Percentiles rank a stretch among this genome's conserved stretches.
These are phyloP conservation scores for Platypus cylindrus DNA, from an alignment of 2,888 invertebrate species.

Conservation along the genomic window DNA sequence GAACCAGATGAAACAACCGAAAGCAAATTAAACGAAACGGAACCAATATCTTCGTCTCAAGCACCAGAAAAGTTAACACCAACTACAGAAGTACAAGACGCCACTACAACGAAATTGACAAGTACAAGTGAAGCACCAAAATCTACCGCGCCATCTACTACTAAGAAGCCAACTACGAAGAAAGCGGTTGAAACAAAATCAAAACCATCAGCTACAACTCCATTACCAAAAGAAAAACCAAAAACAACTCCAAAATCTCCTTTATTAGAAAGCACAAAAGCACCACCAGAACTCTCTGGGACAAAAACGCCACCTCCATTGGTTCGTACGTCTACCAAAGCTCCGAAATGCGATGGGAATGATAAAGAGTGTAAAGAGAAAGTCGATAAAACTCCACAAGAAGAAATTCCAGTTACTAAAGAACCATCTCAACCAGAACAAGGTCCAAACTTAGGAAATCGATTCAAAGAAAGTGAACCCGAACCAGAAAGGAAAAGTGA, in stretches of 20 bases:
- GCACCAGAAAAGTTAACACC: conserved; percentile 5
- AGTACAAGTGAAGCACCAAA: conserved; percentile 4
- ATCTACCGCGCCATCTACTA: conserved; percentile 3
- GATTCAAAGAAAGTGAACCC: conserved; percentile 10
- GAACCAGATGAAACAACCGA: background rate
- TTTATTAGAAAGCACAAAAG: background rate
- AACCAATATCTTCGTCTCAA: conserved; percentile 2
- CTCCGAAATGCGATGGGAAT: too few species aligned
- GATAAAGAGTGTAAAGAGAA: too few species aligned
- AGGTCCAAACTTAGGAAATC: conserved; percentile 2
- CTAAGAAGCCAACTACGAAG: conserved; percentile 4
- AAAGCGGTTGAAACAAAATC: conserved; percentile 4
- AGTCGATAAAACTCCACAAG: too few species aligned
- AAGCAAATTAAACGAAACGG: background rate
- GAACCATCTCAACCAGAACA: conserved; percentile 2
- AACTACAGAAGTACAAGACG: conserved; percentile 5
- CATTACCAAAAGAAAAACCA: conserved; percentile 4
- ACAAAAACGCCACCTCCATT: too few species aligned
- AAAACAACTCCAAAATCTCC: conserved; percentile 4
- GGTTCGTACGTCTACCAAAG: too few species aligned
- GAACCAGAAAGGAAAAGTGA: conserved; percentile 6
- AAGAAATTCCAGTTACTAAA: too few species aligned
- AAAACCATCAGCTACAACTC: conserved; percentile 1
- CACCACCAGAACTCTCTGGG: background rate
- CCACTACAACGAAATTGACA: conserved; percentile 1